Evolutionary conservation across 1,140 invertebrate species (phyloP), one percentile per base, ranked within the genome.

Genomic region (Cyclargus thomasi): DNA sequence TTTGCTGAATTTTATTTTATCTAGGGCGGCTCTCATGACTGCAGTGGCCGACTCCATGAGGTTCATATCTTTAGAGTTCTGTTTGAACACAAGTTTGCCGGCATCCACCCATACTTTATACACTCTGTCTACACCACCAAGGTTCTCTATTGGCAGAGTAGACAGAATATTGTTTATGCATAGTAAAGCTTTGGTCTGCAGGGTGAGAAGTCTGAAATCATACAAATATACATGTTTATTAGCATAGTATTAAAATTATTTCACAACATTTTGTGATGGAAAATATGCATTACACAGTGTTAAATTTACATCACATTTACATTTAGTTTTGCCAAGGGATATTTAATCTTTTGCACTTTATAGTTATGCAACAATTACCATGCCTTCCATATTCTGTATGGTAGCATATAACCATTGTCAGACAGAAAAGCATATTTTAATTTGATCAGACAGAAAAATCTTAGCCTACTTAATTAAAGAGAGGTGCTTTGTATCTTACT

Each of bases 161-260:
- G 91, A 90, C 35, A 95, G 83, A 67, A 96, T 87, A 80, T 95
- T 96, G 74, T 94, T 94, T 39, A 94, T 73, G 75, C 94, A 95
- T 14, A 95, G 78, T 53, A 95, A 88, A 22, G 94, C 92, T 79
- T 92, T 85, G 17, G 91, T 92, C 73, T 93, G 92, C 18, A 95
- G 68, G 20, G 70, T 87, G 7, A 86, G 77, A 36, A 92, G 74
- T 67, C 90, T 91, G 74, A 74, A 89, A 66, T 16, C 2, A 23
- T 63, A n/a, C 10, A 35, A 35, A 10, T 17, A 63, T 36, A 7
- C 3, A 17, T 59, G 53, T n/a, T n/a, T n/a, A n/a, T n/a, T n/a
- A n/a, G n/a, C 63, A 21, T 1, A 11, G 10, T 8, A 6, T 39
- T 14, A 39, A 11, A 39, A 39, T 39, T 23, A 6, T 8, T 39